Base-by-base conservation (phyloP, 2,797 vertebrate species). In the Lacerta viridis region DNA sequence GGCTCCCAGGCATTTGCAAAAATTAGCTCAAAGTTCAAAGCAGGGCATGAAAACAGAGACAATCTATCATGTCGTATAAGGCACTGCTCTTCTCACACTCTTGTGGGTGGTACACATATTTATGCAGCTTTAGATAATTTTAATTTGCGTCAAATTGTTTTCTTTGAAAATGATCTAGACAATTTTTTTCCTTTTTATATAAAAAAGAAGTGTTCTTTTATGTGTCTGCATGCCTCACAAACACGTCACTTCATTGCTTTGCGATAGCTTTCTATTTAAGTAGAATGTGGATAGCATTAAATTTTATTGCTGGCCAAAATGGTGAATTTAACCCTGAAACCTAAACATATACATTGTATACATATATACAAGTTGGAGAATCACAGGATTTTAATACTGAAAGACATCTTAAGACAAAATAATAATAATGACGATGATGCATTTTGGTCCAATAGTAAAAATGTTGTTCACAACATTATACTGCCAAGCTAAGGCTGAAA, bases 21-120 rank as follows among this genome's bases (percentile, higher is more conserved):
- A 85, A 90, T 94, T 90, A 93, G 82, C 79, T 93, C 25, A 93
- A 88, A 96, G 96, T 96, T 96, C 95, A 96, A 90, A 96, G 94
- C 68, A 83, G 86, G 72, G 20, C 90, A 90, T 84, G 87, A 95
- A 96, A 96, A 88, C 89, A 87, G 0, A 55, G 78, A 87, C 76
- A 92, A 80, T 92, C 91, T 88, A 92, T 88, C 78, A 93, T 83
- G 90, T 50, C 5, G 92, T 89, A 92, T 90, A 91, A 96, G 93
- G 79, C 86, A 75, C 84, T 72, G 61, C 87, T 92, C 88, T 64
- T 92, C 77, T 93, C 91, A 94, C 84, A 83, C 50, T 88, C 89
- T 92, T 89, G 89, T 92, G 50, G 77, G 92, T 94, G 91, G 71
- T 92, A 92, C 88, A 92, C 89, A 93, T 94, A 92, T 96, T 96